Evolutionary conservation across 2,888 invertebrate genomes (phyloP).

Genomic region (Augochlorella aurata): DNA sequence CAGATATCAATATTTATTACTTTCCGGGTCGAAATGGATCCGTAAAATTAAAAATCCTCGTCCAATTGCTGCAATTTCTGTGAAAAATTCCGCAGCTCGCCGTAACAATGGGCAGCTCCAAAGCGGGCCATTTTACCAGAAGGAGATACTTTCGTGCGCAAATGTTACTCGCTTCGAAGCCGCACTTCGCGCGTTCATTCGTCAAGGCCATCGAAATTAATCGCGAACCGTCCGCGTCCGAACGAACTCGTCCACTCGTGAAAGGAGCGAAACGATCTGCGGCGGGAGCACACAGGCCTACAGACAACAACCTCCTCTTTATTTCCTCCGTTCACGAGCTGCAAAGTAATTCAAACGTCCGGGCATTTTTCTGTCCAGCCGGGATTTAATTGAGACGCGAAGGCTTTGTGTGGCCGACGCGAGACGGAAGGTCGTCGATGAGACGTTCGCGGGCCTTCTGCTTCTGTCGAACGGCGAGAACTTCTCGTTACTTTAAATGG

Average conservation of each 20-base stretch:
- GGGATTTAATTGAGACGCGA: constrained; percentile 65
- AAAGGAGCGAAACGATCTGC: constrained; percentile 38
- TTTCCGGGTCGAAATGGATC: too few relatives aligned
- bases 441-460: neutral
- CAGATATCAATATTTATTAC: too few relatives aligned
- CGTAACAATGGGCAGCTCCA: too few relatives aligned
- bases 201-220: constrained; percentile 45
- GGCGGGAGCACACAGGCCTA: constrained; percentile 20
- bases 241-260: constrained; percentile 25
- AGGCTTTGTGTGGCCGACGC: constrained; percentile 16
- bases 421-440: constrained; percentile 49
- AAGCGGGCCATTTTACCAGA: neutral
- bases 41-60: too few relatives aligned
- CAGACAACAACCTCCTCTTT: constrained; percentile 31
- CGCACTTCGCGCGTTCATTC: constrained; percentile 12
- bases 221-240: constrained; percentile 6
- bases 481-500: constrained; percentile 24
- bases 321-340: constrained; percentile 41
- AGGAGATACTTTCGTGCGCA: neutral
- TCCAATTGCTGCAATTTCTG: too few relatives aligned
- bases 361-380: constrained; percentile 29
- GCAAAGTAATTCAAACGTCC: constrained; percentile 45
- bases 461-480: constrained; percentile 3
- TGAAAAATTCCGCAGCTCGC: too few relatives aligned
- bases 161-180: constrained; percentile 14